Base-by-base conservation (phyloP, 2,113 vertebrate genomes). In the Enhydra lutris region DNA sequence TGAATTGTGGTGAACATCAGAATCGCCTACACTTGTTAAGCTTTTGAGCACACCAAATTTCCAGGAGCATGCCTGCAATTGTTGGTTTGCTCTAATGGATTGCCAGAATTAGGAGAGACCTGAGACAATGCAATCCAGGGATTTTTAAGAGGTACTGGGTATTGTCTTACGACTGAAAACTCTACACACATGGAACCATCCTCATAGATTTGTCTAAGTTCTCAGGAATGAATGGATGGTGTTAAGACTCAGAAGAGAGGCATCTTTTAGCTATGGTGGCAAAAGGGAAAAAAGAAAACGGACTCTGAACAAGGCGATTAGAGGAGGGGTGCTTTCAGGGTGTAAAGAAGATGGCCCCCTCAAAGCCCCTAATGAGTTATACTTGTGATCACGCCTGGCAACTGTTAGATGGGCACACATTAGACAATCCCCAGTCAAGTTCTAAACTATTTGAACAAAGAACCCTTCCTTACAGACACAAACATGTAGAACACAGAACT, bases 21-120 rank as follows among this genome's bases (percentile, higher is more conserved):
- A 29, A 26, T 42, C 26, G 26, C 5, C 57, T 76, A 61, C 42
- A 57, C 9, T 29, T 63, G 23, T 21, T 47, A 36, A 89, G 21
- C 15, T 7, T 57, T 47, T 42, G 26, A 67, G 2, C 15, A 34
- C 12, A 17, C 6, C 5, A 23, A 7, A 15, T 47, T 69, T 82
- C 21, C 13, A 52, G 73, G 69, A 52, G 7, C 6, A 1, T 2
- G 69, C 1, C n/a, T 29, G 0, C 11, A 63, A 6, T 5, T 92
- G 31, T 23, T 39, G 5, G 23, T 59, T 85, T 59, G 36, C 9
- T 63, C 91, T 36, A 55, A 55, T 5, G 5, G 9, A 67, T 81
- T 83, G 23, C 14, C 5, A 23, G 59, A 67, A 36, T 9, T 57
- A 6, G 31, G 8, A 73, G 73, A 65, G 0, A 21, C 0, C 24